A percentile compares a stretch with the other conserved stretches of the same genome.
Evolutionary conservation across 2,113 vertebrate species (phyloP).

Genomic region (Pyrgilauda ruficollis): DNA sequence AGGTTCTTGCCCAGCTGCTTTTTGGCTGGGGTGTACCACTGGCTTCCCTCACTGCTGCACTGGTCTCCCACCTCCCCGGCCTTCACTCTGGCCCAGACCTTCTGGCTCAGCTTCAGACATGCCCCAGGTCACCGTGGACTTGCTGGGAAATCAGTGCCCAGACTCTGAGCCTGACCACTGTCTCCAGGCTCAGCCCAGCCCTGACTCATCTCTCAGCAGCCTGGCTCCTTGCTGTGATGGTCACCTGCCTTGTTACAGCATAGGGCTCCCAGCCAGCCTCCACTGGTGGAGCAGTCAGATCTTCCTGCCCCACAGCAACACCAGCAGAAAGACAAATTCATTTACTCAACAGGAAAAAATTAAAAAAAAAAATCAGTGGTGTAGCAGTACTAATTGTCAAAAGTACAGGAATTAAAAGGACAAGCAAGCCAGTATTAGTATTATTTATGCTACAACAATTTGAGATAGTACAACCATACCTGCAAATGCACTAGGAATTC

Average conservation of each 20-base stretch:
- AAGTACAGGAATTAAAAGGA: not conserved
- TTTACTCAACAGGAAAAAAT: not conserved
- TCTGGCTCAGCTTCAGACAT: not conserved
- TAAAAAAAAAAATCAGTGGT: not conserved
- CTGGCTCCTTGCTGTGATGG: not conserved
- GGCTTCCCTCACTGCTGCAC: not conserved
- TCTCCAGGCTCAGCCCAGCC: not conserved
- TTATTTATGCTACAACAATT: not conserved
- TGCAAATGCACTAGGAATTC: not conserved
- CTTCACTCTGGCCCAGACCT: not conserved
- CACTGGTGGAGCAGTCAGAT: not conserved
- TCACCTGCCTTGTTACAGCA: not conserved
- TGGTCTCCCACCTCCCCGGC: not conserved
- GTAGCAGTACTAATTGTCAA: not conserved
- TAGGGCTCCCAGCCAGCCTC: not conserved
- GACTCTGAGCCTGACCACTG: not conserved
- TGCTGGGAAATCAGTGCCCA: not conserved
- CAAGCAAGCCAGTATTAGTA: not conserved
- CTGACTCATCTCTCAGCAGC: accelerated
- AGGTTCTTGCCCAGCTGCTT: not conserved
- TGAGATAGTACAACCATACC: not conserved
- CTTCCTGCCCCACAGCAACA: not conserved
- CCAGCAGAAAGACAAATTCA: not conserved
- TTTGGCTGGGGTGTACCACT: not conserved
- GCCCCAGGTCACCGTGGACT: accelerated